A percentile compares a stretch with the other conserved stretches of the same genome.
Evolutionary conservation across 2,113 vertebrate species (phyloP).

Genomic region (Channa maculata): DNA sequence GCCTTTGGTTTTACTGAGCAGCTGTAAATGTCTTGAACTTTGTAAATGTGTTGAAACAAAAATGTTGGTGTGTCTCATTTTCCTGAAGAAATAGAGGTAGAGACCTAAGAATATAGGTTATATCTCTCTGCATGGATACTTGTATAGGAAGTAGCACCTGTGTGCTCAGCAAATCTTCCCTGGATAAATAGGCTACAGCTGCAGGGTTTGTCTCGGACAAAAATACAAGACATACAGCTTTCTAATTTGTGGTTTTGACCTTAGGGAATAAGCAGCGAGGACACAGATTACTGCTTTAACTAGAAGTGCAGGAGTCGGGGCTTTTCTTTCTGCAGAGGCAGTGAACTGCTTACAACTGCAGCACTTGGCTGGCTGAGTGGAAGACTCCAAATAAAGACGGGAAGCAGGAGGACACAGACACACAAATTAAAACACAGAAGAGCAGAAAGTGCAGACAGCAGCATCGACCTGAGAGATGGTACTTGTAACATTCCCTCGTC

Average conservation of each 20-base stretch:
- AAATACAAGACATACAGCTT: slow-evolving; percentile 1
- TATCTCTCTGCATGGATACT: neutral
- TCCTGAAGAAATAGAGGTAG: too few species aligned
- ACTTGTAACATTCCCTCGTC: neutral
- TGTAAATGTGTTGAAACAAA: too few species aligned
- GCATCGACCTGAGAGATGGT: slow-evolving; percentile 14
- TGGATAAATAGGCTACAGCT: slow-evolving; percentile 3
- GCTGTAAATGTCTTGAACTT: too few species aligned
- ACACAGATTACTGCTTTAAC: slow-evolving; percentile 41
- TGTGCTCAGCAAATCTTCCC: slow-evolving; percentile 12
- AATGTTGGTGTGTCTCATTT: too few species aligned
- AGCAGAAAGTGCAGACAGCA: slow-evolving; percentile 2
- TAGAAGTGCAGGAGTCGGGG: slow-evolving; percentile 49
- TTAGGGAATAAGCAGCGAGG: slow-evolving; percentile 20
- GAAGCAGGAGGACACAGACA: neutral
- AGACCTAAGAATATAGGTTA: too few species aligned
- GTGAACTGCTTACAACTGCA: slow-evolving; percentile 46
- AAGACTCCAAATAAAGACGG: slow-evolving; percentile 16
- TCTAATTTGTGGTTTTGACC: slow-evolving; percentile 38
- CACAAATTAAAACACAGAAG: neutral
- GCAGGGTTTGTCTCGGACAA: slow-evolving; percentile 32
- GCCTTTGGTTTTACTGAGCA: too few species aligned
- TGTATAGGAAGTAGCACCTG: slow-evolving; percentile 5
- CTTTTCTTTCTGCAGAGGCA: slow-evolving; percentile 43
- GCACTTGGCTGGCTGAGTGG: neutral